These are phyloP conservation scores for Eutrigla gurnardus DNA, from an alignment of 2,797 vertebrate genomes.

Conservation along the genomic window DNA sequence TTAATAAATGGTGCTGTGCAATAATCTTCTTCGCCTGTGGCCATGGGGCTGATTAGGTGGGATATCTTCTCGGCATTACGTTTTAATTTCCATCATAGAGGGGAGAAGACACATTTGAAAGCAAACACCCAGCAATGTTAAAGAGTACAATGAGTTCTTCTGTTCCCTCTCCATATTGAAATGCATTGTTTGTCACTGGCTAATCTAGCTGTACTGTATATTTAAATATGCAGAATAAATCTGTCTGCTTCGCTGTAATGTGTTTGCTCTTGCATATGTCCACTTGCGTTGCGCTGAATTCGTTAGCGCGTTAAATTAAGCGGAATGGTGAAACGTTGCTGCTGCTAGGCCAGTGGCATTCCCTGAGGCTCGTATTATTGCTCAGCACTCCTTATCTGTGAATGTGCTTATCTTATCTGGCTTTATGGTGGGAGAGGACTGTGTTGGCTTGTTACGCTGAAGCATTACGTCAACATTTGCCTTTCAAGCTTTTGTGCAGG, in stretches of 20 bases:
- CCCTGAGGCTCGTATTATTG: slow-evolving; percentile 33
- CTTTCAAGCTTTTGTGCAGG: slow-evolving; percentile 13
- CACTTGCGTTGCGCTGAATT: slow-evolving; percentile 48
- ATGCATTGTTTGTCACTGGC: slow-evolving; percentile 52
- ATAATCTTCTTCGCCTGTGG: slow-evolving; percentile 8
- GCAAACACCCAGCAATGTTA: slow-evolving; percentile 5
- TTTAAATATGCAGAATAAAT: slow-evolving; percentile 66
- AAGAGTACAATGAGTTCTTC: slow-evolving; percentile 19
- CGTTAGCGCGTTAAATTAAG: slow-evolving; percentile 66
- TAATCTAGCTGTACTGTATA: slow-evolving; percentile 60
- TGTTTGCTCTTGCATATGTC: slow-evolving; percentile 62
- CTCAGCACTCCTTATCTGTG: slow-evolving; percentile 53
- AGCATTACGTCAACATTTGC: slow-evolving; percentile 39
- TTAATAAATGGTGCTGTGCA: slow-evolving; percentile 20
- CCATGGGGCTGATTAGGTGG: background rate
- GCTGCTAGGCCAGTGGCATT: slow-evolving; percentile 50
- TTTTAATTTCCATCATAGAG: slow-evolving; percentile 19
- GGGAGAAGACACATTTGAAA: slow-evolving; percentile 5
- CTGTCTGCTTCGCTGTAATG: slow-evolving; percentile 37
- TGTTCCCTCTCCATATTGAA: slow-evolving; percentile 31
- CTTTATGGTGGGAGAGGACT: slow-evolving; percentile 26
- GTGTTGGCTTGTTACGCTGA: slow-evolving; percentile 30
- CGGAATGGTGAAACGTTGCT: slow-evolving; percentile 42
- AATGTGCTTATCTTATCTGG: slow-evolving; percentile 53
- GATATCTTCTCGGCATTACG: slow-evolving; percentile 1